These are phyloP conservation scores for Zaprionus bogoriensis DNA, from an alignment of 2,888 invertebrate species.

Conservation along the genomic window DNA sequence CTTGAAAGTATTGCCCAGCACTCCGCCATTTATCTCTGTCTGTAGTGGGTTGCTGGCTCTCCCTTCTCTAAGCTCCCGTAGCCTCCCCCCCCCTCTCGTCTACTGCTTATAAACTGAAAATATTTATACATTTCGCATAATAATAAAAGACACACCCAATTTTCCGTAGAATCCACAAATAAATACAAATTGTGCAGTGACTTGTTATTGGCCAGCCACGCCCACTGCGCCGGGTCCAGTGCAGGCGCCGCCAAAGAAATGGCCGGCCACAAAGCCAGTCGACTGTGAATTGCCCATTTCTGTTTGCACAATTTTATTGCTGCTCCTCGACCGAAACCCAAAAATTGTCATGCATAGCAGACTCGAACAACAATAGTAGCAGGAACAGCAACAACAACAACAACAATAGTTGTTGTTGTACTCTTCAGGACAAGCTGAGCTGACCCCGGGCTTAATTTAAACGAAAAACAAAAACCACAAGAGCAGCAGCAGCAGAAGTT, in stretches of 20 bases:
- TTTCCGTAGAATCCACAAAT: slow-evolving; percentile 69
- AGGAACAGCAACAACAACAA: slow-evolving; percentile 13
- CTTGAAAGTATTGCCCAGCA: slow-evolving; percentile 53
- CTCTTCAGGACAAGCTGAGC: no score
- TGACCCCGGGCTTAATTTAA: slow-evolving; percentile 56
- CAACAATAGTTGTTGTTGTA: no score
- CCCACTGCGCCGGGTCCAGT: slow-evolving; percentile 7
- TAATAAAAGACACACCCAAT: slow-evolving; percentile 74
- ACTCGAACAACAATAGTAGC: slow-evolving; percentile 24
- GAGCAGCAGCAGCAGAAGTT: slow-evolving; percentile 7
- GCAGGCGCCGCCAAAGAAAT: slow-evolving; percentile 57
- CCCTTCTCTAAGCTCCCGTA: no score
- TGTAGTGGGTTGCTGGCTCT: no score
- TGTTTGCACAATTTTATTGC: slow-evolving; percentile 71
- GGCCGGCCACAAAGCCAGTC: slow-evolving; percentile 75
- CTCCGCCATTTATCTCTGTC: slow-evolving; percentile 31
- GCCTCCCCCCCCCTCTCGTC: neutral
- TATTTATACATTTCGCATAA: slow-evolving; percentile 57
- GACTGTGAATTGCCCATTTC: slow-evolving; percentile 76
- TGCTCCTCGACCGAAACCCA: slow-evolving; percentile 28
- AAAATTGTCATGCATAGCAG: slow-evolving; percentile 61
- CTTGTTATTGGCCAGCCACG: slow-evolving; percentile 34
- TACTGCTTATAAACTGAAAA: slow-evolving; percentile 35
- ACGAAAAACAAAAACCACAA: slow-evolving; percentile 31
- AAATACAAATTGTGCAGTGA: slow-evolving; percentile 65